Conservation (phyloP, 1,140 invertebrate species). For the Philotrypesis tridentata region DNA sequence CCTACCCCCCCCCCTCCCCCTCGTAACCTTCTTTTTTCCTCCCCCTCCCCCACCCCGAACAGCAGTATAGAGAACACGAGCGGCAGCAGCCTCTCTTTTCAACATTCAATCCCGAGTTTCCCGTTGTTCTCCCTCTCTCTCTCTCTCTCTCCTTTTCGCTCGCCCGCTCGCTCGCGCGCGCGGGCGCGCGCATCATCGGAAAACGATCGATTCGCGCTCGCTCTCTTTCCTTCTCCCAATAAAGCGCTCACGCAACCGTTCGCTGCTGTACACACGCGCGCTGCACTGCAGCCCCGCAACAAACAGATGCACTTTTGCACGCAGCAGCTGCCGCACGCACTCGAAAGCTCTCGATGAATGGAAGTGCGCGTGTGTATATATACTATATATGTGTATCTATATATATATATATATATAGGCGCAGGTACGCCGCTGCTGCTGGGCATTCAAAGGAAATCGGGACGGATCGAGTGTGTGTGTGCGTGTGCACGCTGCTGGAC, state of each 20-base stretch:
- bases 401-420: no score
- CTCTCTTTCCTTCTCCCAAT: slow-evolving; percentile 17
- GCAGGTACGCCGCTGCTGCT: no score
- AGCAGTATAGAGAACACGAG: no score
- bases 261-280: neutral
- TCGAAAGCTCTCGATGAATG: neutral
- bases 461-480: neutral
- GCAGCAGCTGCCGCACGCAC: slow-evolving; percentile 30
- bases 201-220: slow-evolving; percentile 30
- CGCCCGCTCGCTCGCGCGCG: neutral
- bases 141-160: neutral
- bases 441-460: slow-evolving; percentile 7
- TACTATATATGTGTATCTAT: no score
- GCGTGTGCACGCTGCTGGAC: no score
- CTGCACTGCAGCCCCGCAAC: no score
- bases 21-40: no score
- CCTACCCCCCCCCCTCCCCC: no score
- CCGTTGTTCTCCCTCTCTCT: no score
- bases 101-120: neutral
- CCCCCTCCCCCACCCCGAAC: no score
- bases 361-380: neutral
- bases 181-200: neutral
- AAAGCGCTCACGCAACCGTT: neutral
- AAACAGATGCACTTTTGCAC: slow-evolving; percentile 40
- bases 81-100: neutral